Base-by-base conservation (phyloP, 2,113 vertebrate species). In the Labrus mixtus region DNA sequence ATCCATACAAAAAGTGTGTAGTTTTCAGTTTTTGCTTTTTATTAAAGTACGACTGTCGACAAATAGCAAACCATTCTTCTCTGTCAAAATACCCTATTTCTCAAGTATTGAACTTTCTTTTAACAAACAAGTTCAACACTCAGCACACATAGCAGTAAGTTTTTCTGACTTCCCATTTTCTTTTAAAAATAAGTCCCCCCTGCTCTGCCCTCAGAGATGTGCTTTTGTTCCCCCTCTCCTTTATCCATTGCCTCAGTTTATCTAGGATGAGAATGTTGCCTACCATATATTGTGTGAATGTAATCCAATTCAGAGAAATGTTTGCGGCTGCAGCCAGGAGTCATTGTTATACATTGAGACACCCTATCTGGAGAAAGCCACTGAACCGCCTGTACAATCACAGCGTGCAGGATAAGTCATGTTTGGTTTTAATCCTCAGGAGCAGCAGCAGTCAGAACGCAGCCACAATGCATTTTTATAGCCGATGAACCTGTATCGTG, bases 341-440 rank as follows among this genome's bases (percentile, higher is more conserved):
- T 81, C 73, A 84, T 88, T 89, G 78, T 89, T 79, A 83, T 73
- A 83, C 80, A 68, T 41, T 72, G 68, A 87, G 76, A 83, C 86
- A 74, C 53, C 50, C 69, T 86, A 89, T 91, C 87, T 70, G 76
- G 37, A 72, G 75, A 75, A 78, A 79, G 78, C 71, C 78, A 80
- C 84, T 78, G 73, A 85, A 61, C 61, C 53, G 29, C 64, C 74
- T 86, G 66, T 74, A 85, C 78, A 88, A 79, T 88, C 78, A 12
- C 85, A 67, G 81, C 57, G n/a, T 54, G 82, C 74, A 60, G 88
- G 78, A 82, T 90, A 73, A 91, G 81, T 83, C 79, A 68, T 89
- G 87, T 90, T 90, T 84, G 85, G 76, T 68, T 89, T 83, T 90
- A 91, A 90, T 93, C 89, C 76, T 81, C 84, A 58, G 78, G 77